Evolutionary conservation across 2,113 vertebrate genomes (phyloP).

Genomic region (Sebastes fasciatus): DNA sequence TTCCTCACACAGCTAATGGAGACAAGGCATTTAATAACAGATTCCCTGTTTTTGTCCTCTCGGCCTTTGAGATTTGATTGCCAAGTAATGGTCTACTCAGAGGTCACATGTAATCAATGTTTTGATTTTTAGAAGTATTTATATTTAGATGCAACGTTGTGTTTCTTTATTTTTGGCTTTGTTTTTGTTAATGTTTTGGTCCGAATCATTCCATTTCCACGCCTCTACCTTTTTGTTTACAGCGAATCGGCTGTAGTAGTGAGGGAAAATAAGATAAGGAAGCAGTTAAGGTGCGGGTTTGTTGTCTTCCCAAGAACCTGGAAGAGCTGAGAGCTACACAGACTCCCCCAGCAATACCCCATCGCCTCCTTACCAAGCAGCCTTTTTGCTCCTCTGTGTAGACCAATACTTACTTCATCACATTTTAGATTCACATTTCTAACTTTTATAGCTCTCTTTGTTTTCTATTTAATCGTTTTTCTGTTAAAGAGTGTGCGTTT

Average conservation of each 20-base stretch:
- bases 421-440: slow-evolving; percentile 55
- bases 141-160: slow-evolving; percentile 25
- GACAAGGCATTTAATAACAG: slow-evolving; percentile 53
- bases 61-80: slow-evolving; percentile 68
- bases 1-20: slow-evolving; percentile 35
- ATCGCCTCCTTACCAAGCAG: slow-evolving; percentile 8
- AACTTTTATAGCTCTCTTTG: slow-evolving; percentile 56
- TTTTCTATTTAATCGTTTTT: slow-evolving; percentile 60
- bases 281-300: slow-evolving; percentile 29
- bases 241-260: slow-evolving; percentile 22
- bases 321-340: slow-evolving; percentile 14
- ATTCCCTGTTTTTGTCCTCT: slow-evolving; percentile 28
- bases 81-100: slow-evolving; percentile 60
- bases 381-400: slow-evolving; percentile 54
- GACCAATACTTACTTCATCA: slow-evolving; percentile 57
- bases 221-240: slow-evolving; percentile 37
- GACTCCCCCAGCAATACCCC: background rate
- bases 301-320: slow-evolving; percentile 44
- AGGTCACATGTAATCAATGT: slow-evolving; percentile 47
- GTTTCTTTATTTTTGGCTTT: slow-evolving; percentile 27
- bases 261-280: slow-evolving; percentile 11
- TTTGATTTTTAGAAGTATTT: slow-evolving; percentile 47
- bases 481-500: slow-evolving; percentile 54
- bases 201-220: slow-evolving; percentile 62
- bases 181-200: slow-evolving; percentile 23